phyloP scores from a whole-genome alignment of 2,113 vertebrate genomes.

The Hippolais icterina region DNA sequence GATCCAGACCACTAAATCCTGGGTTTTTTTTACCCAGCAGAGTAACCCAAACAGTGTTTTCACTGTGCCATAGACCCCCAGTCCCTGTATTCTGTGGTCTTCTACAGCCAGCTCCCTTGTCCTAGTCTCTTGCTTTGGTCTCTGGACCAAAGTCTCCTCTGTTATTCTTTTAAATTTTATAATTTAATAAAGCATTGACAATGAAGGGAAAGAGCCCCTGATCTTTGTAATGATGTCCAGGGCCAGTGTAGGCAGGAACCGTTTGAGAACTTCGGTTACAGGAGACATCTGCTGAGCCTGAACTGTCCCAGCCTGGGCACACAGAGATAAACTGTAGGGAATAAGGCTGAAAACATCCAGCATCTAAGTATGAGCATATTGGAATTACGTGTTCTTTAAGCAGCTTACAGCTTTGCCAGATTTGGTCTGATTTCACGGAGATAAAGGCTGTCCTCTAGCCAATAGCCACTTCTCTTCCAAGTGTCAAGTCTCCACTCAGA shows the following conservation, averaged over 20 bases:
- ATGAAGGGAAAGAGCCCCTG: not conserved
- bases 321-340: constrained; percentile 3
- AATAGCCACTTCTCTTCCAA: constrained; percentile 25
- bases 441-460: constrained; percentile 31
- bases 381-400: not conserved
- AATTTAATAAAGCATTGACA: not conserved
- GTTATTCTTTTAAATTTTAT: not conserved
- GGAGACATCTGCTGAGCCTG: not conserved
- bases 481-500: constrained; percentile 13
- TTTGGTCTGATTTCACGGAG: constrained; percentile 20
- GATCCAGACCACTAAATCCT: not conserved
- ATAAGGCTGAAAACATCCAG: not conserved
- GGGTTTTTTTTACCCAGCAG: not conserved
- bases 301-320: not conserved
- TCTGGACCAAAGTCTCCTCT: not conserved
- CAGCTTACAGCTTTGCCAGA: constrained; percentile 12
- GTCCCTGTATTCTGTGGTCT: not conserved
- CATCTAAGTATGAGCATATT: not conserved
- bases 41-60: not conserved
- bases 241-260: not conserved
- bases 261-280: not conserved
- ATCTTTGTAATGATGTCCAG: not conserved
- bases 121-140: not conserved
- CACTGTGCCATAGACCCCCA: not conserved
- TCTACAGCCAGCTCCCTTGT: not conserved